Evolutionary conservation across 2,888 invertebrate species (phyloP), one percentile per base, ranked within the genome.

Genomic region (Macrosiphum euphorbiae): DNA sequence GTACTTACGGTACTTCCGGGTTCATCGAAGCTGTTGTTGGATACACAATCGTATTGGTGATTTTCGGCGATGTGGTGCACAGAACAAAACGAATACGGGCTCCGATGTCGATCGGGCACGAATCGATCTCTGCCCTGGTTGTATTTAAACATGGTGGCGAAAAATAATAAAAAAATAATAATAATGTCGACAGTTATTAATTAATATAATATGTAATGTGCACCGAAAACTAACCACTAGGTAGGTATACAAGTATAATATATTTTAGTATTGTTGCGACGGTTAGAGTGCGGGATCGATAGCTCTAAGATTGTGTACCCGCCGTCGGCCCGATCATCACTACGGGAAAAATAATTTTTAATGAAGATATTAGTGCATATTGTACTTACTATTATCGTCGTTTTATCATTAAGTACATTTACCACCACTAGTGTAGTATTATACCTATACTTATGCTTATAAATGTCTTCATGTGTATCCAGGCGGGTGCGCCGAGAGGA

Each of bases 1-100:
- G 52, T 88, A 91, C 91, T 91, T 44, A 91, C 91, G 91, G 85
- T 91, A 44, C 44, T 44, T 44, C 44, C 85, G 91, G 85, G 78
- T 16, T 78, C 90, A n/a, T 26, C 20, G 20, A 55, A 55, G 44
- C n/a, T 13, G 84, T 24, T 5, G 58, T 58, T 41, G n/a, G 50
- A 78, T 1, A 11, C n/a, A 35, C 90, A 85, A 7, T 55, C 91
- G 44, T 55, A 91, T 28, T 55, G 84, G 28, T 91, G 84, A 47
- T 55, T n/a, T 20, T 4, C 28, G 20, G 16, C 20, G 28, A 44
- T n/a, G 55, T 84, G 41, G 4, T 84, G 52, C 10, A 44, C 28
- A 8, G 52, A 50, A 41, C 8, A 41, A 52, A 91, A 91, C 84
- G 55, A 55, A 44, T 85, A 84, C 28, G 41, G 28, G 10, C 55